Conservation (phyloP, 2,797 vertebrate genomes). For the Gallinago solitaria region DNA sequence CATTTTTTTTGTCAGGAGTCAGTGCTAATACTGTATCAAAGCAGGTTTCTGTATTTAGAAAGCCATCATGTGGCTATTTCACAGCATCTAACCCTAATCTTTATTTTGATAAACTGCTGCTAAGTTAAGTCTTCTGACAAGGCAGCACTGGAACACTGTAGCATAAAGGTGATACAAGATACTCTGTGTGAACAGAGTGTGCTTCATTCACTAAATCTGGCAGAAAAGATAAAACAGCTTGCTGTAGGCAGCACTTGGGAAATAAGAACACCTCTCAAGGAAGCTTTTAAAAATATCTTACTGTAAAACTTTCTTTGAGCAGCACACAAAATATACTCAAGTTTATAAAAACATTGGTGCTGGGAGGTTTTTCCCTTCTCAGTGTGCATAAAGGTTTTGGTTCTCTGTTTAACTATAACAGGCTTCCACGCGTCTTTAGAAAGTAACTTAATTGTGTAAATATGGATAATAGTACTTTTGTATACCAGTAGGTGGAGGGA, state of each 20-base stretch:
- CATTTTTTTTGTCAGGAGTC: background rate
- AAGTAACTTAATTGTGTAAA: background rate
- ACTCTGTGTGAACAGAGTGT: background rate
- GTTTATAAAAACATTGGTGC: background rate
- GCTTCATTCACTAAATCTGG: constrained; percentile 1
- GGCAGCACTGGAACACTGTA: background rate
- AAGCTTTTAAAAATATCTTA: constrained; percentile 9
- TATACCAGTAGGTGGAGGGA: background rate
- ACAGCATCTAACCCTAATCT: background rate
- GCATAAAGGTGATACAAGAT: background rate
- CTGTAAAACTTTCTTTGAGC: background rate
- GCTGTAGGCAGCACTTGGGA: constrained; percentile 4
- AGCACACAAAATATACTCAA: background rate
- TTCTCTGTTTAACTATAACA: background rate
- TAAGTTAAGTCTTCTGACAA: background rate
- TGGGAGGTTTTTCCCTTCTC: background rate
- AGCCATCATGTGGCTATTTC: background rate
- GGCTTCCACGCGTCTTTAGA: background rate
- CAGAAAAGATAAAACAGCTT: constrained; percentile 3
- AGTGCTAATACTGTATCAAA: background rate
- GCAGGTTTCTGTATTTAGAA: background rate
- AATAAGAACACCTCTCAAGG: background rate
- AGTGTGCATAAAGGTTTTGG: background rate
- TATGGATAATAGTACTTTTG: background rate
- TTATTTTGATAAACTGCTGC: background rate